phyloP scores from a whole-genome alignment of 2,113 vertebrate genomes.

The Physeter macrocephalus region DNA sequence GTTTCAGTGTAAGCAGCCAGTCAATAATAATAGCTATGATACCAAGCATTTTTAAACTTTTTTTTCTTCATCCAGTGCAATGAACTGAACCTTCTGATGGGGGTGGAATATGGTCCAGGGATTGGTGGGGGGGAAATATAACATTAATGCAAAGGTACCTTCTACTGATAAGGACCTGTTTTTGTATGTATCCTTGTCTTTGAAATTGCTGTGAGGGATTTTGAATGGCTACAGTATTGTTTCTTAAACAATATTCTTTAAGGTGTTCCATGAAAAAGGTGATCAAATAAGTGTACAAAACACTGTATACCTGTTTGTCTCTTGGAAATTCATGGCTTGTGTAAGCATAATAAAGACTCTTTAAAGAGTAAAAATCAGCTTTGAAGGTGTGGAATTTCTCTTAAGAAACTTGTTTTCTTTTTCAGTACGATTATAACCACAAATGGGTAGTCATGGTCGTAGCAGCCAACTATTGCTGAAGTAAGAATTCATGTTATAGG shows the following conservation, averaged over 20 bases:
- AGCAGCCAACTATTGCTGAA: background rate
- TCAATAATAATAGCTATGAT: background rate
- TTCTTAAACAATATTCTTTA: background rate
- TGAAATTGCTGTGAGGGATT: background rate
- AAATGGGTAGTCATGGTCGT: background rate
- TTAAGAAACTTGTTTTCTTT: background rate
- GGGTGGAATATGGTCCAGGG: background rate
- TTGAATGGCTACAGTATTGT: background rate
- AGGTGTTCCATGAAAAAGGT: background rate
- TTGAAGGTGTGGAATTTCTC: background rate
- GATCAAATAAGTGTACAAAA: background rate
- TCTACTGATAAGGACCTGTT: background rate
- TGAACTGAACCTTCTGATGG: background rate
- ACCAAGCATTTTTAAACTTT: background rate
- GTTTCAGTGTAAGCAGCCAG: background rate
- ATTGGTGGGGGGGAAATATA: background rate
- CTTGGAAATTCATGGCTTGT: background rate
- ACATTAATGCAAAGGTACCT: background rate
- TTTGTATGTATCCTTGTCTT: background rate
- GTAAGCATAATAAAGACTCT: background rate
- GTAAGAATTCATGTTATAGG: background rate
- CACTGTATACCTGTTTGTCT: background rate
- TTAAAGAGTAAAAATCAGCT: background rate
- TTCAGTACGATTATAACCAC: background rate
- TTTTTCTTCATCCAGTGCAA: background rate